Conservation (phyloP, 35 echinoderm and acorn worm species). For the Holothuria glaberrima region DNA sequence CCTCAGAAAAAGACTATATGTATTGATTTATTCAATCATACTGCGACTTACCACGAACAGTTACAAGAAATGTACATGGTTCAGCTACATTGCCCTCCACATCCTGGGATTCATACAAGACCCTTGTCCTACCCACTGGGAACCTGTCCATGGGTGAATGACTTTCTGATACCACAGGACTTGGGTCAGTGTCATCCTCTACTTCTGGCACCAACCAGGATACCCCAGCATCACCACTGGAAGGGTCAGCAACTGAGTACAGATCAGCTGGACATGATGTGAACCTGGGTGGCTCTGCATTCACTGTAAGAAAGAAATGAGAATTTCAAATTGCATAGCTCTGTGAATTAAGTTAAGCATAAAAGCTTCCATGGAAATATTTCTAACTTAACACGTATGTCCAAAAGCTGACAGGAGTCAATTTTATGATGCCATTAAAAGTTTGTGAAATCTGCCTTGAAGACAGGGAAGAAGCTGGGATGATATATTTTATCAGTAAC, state of each 20-base stretch:
- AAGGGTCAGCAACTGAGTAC: slow-evolving; percentile 2
- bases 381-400: too few relatives aligned
- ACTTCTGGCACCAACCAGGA: slow-evolving; percentile 9
- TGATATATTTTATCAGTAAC: too few relatives aligned
- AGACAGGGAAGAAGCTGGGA: too few relatives aligned
- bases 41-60: slow-evolving; percentile 12
- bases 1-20: too few relatives aligned
- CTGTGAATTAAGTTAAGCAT: too few relatives aligned
- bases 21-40: too few relatives aligned
- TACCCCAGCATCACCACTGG: slow-evolving; percentile 7
- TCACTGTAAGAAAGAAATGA: not conserved
- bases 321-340: not conserved
- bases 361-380: too few relatives aligned
- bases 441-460: too few relatives aligned
- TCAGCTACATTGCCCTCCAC: not conserved
- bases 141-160: slow-evolving; percentile 3
- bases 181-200: slow-evolving; percentile 25
- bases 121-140: slow-evolving; percentile 15
- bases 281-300: not conserved
- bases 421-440: too few relatives aligned
- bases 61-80: slow-evolving; percentile 23
- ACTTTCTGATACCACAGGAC: not conserved
- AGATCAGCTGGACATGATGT: slow-evolving; percentile 37
- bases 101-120: not conserved
- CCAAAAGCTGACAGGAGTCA: too few relatives aligned